A percentile compares a stretch with the other conserved stretches of the same genome.
These are phyloP conservation scores for Acleris holmiana DNA, from an alignment of 2,888 invertebrate genomes.

Conservation along the genomic window DNA sequence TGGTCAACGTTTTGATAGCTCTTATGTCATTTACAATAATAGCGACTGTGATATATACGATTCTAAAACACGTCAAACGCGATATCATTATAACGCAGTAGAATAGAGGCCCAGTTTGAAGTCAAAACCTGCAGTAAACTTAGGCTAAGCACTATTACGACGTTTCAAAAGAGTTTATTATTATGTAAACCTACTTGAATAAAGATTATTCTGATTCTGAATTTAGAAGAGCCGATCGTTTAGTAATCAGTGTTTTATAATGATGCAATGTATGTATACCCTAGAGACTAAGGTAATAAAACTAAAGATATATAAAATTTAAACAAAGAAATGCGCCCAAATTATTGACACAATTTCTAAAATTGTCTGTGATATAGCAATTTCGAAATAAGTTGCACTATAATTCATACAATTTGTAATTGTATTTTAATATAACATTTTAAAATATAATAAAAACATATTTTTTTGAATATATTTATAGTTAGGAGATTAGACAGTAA, in stretches of 20 bases:
- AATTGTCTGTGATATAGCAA: conserved; percentile 74
- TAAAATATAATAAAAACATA: conserved; percentile 50
- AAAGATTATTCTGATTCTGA: no score
- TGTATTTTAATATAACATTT: conserved; percentile 30
- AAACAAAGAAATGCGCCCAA: conserved; percentile 34
- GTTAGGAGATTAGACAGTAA: conserved; percentile 3
- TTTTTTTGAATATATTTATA: conserved; percentile 44
- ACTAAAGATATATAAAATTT: conserved; percentile 19
- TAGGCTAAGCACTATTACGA: no score
- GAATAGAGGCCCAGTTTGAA: no score
- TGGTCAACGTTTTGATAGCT: no score
- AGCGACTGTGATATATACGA: no score
- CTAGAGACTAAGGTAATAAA: neutral
- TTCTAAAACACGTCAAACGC: no score
- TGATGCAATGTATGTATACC: neutral
- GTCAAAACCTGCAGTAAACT: no score
- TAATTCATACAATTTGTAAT: conserved; percentile 42
- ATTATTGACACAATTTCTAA: conserved; percentile 41
- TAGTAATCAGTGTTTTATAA: neutral
- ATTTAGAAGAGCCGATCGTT: neutral
- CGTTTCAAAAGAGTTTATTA: no score
- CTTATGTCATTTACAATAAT: no score
- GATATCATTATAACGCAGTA: no score
- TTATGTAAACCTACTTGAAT: no score
- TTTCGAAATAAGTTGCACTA: conserved; percentile 59